phyloP scores from a whole-genome alignment of 1,140 invertebrate genomes.

The Catajapyx aquilonaris region DNA sequence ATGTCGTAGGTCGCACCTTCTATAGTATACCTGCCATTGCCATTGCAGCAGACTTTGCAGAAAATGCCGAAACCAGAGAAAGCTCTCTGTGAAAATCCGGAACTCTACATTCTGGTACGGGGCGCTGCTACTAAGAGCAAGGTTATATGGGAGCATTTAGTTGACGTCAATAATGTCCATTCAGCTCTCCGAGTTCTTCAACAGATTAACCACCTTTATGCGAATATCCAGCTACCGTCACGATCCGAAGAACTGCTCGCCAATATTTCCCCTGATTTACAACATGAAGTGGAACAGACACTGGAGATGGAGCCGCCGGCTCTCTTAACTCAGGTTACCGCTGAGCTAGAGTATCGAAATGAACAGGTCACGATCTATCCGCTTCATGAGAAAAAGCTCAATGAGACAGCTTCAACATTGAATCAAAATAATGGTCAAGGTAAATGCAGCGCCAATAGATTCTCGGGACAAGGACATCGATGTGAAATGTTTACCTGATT shows the following conservation, averaged over 20 bases:
- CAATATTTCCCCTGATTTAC: no score
- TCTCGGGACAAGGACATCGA: no score
- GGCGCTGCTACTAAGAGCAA: slow-evolving; percentile 10
- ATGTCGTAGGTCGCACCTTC: slow-evolving; percentile 16
- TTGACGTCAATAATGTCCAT: slow-evolving; percentile 11
- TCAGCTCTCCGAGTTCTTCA: slow-evolving; percentile 10
- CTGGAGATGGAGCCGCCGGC: no score
- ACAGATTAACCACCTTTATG: slow-evolving; percentile 11
- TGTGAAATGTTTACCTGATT: slow-evolving; percentile 16
- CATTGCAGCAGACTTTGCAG: no score
- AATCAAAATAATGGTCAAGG: no score
- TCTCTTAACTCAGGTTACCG: no score
- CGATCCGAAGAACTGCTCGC: not conserved
- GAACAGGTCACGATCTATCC: slow-evolving; percentile 16
- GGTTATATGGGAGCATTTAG: no score
- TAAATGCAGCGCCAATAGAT: no score
- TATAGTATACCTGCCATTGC: slow-evolving; percentile 16
- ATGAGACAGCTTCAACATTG: slow-evolving; percentile 11
- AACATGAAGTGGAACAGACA: no score
- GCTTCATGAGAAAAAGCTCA: slow-evolving; percentile 14
- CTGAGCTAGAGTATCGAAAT: no score
- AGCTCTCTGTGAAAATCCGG: slow-evolving; percentile 12
- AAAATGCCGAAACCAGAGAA: slow-evolving; percentile 11
- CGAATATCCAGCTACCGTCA: slow-evolving; percentile 10
- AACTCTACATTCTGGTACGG: slow-evolving; percentile 15